phyloP scores from a whole-genome alignment of 2,888 invertebrate genomes.

The Monoplex corrugatus region DNA sequence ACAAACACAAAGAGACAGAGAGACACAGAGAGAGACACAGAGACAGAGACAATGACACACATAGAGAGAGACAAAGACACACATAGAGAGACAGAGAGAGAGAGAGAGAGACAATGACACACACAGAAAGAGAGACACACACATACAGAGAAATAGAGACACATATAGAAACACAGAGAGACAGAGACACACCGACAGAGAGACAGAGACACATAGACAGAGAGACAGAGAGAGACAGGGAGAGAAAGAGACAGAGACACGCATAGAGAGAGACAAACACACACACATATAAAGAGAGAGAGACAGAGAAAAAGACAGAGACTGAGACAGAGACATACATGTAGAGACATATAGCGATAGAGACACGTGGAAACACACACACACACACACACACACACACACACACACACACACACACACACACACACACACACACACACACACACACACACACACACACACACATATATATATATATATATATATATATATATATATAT shows the following conservation, averaged over 20 bases:
- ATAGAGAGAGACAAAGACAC: too few species aligned
- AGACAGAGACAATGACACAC: too few species aligned
- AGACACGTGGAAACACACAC: not conserved
- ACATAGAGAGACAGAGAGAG: too few species aligned
- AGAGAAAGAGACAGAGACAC: not conserved
- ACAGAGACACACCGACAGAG: not conserved
- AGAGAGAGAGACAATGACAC: too few species aligned
- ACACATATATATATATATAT: too few species aligned
- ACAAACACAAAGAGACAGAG: not conserved
- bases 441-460: too few species aligned
- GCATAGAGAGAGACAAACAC: not conserved
- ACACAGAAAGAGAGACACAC: too few species aligned
- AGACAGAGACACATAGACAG: not conserved
- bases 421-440: not conserved
- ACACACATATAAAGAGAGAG: not conserved
- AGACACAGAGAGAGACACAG: not conserved
- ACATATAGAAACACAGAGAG: too few species aligned
- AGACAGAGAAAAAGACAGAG: not conserved
- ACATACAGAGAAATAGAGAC: too few species aligned
- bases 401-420: not conserved
- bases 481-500: too few species aligned
- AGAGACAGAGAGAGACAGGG: too few species aligned
- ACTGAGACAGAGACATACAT: not conserved
- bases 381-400: not conserved
- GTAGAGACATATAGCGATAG: not conserved